Evolutionary conservation across 53 echinoderm and acorn worm genomes (phyloP).

Genomic region (Pentamera pediparva): DNA sequence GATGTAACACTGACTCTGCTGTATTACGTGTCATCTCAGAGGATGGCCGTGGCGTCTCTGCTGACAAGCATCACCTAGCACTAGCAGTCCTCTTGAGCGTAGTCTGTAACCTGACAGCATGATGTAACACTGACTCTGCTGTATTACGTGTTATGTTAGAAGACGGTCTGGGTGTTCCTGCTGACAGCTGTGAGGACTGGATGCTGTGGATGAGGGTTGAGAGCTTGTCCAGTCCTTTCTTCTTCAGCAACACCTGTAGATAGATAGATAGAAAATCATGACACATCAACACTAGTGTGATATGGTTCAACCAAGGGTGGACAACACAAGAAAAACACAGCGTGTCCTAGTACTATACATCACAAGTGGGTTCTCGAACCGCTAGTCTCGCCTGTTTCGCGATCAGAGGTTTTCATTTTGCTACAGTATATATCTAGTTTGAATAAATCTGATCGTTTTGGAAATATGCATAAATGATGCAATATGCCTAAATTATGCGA

Average conservation of each 20-base stretch:
- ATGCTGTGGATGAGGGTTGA: slow-evolving; percentile 56
- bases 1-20: slow-evolving; percentile 67
- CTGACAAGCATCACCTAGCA: slow-evolving; percentile 53
- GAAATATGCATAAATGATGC: too few relatives aligned
- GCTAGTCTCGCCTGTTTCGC: too few relatives aligned
- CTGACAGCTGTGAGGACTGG: slow-evolving; percentile 61
- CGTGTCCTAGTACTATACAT: too few relatives aligned
- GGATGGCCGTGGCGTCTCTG: slow-evolving; percentile 55
- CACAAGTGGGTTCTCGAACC: too few relatives aligned
- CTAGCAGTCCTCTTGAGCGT: slow-evolving; percentile 68
- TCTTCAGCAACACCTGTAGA: slow-evolving; percentile 59
- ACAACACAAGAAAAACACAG: too few relatives aligned
- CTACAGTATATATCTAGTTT: too few relatives aligned
- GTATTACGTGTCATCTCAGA: slow-evolving; percentile 74
- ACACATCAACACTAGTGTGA: too few relatives aligned
- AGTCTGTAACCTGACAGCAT: slow-evolving; percentile 64
- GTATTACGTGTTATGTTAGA: slow-evolving; percentile 74
- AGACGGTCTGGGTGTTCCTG: slow-evolving; percentile 58
- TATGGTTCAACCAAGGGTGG: too few relatives aligned
- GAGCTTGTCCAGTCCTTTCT: slow-evolving; percentile 70
- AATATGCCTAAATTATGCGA: too few relatives aligned
- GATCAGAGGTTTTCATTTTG: too few relatives aligned
- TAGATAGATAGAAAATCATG: too few relatives aligned
- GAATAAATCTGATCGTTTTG: too few relatives aligned
- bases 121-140: slow-evolving; percentile 67